Conservation (phyloP, 2,113 vertebrate genomes). For the Melanocharis versteri region DNA sequence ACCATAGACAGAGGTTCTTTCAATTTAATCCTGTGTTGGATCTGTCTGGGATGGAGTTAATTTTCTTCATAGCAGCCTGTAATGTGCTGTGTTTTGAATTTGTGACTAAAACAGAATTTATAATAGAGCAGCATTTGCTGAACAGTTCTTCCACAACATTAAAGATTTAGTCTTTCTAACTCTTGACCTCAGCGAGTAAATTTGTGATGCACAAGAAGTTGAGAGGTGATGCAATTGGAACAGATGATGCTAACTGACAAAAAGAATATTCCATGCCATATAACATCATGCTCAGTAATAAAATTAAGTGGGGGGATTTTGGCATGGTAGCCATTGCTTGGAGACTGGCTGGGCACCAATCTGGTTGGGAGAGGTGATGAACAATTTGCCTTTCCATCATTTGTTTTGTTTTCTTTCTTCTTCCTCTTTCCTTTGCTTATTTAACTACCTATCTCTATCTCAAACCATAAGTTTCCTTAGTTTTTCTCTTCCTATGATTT, state of each 20-base stretch:
- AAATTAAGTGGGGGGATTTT: rapidly evolving
- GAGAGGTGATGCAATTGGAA: not conserved
- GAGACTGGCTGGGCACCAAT: not conserved
- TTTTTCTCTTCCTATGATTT: not conserved
- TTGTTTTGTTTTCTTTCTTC: not conserved
- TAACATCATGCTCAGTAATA: not conserved
- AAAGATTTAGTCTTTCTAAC: not conserved
- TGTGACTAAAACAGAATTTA: not conserved
- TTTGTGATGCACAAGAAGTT: not conserved
- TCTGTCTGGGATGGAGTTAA: not conserved
- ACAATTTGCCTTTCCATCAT: not conserved
- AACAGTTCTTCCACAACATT: not conserved
- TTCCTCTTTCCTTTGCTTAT: not conserved
- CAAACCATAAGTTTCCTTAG: not conserved
- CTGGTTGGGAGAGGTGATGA: not conserved
- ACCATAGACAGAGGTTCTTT: not conserved
- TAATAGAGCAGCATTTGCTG: not conserved
- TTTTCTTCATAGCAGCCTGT: not conserved
- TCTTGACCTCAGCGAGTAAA: not conserved
- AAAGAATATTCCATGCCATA: not conserved
- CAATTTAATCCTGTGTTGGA: not conserved
- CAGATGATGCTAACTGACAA: not conserved
- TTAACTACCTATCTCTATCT: not conserved
- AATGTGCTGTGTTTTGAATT: not conserved
- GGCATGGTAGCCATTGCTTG: not conserved